Evolutionary conservation across 2,797 vertebrate species (phyloP).

Genomic region (Acridotheres tristis): DNA sequence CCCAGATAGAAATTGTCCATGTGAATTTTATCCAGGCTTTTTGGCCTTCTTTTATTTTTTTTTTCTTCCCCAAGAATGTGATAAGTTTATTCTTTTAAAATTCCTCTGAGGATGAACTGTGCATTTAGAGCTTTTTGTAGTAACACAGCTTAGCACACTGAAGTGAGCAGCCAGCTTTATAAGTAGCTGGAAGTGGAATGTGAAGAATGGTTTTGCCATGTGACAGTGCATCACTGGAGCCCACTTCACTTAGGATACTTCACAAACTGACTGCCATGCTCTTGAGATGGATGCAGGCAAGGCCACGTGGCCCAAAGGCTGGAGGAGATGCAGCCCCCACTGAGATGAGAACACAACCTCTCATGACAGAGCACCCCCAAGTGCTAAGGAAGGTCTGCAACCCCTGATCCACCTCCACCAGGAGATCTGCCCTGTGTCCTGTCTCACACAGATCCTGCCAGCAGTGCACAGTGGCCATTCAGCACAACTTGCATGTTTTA

Average conservation of each 20-base stretch:
- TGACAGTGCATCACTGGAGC: neutral
- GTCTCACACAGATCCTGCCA: neutral
- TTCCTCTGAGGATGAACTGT: constrained; percentile 66
- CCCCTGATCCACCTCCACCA: neutral
- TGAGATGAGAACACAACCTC: neutral
- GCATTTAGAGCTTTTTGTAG: constrained; percentile 61
- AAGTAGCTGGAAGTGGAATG: constrained; percentile 42
- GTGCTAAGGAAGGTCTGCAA: neutral
- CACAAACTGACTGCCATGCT: neutral
- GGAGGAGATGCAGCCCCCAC: neutral
- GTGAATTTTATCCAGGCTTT: constrained; percentile 45
- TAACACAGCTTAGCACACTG: constrained; percentile 52
- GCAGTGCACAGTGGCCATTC: neutral
- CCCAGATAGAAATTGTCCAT: neutral
- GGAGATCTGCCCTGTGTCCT: neutral
- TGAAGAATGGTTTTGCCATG: constrained; percentile 30
- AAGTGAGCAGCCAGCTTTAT: constrained; percentile 36
- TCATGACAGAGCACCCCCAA: neutral
- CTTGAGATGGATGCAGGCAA: fast-evolving
- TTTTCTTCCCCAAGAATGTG: constrained; percentile 58
- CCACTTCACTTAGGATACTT: neutral
- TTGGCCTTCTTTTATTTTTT: neutral
- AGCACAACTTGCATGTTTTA: neutral
- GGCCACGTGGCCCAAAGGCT: fast-evolving
- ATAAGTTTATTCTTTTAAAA: constrained; percentile 74